Evolutionary conservation across 1,140 invertebrate species (phyloP), one percentile per base, ranked within the genome.

Genomic region (Cephus cinctus): DNA sequence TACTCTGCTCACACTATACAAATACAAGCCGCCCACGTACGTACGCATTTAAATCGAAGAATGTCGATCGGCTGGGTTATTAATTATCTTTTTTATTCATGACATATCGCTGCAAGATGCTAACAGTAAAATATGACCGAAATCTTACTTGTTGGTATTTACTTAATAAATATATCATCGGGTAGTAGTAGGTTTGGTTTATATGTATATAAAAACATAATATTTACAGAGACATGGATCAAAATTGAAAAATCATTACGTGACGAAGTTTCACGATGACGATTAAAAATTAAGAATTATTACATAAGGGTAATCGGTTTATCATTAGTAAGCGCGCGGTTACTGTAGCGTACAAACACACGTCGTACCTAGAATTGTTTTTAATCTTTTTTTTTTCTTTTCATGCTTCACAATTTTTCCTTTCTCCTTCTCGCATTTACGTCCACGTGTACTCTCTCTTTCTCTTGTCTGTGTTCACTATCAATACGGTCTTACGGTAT

Each of bases 141-240:
- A 70, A 71, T 70, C 59, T 66, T 61, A 65, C 59, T 63, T 67
- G 45, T 62, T 44, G 16, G 43, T 67, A 66, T 56, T 75, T 63
- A 66, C 72, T 70, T 70, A 70, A 71, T 72, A 74, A n/a, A 16
- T 38, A 38, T 69, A 67, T 64, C 62, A 63, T 56, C 53, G 57
- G 65, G 54, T 69, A 67, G 59, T 64, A 63, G 52, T n/a, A n/a
- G n/a, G n/a, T 67, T 61, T 63, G 49, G 45, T 59, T 67, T 57
- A 58, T 57, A 58, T 67, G 59, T 65, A 73, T 75, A 73, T 72
- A 76, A 69, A 75, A 76, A 74, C 71, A 73, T 71, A 76, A 75
- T 76, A 76, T 76, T 70, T 76, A 76, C 73, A 71, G n/a, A n/a
- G 69, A 73, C 61, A 69, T 62, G 56, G 62, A 65, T 67, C 61